phyloP scores from a whole-genome alignment of 1,140 invertebrate species.

The Lineus longissimus region DNA sequence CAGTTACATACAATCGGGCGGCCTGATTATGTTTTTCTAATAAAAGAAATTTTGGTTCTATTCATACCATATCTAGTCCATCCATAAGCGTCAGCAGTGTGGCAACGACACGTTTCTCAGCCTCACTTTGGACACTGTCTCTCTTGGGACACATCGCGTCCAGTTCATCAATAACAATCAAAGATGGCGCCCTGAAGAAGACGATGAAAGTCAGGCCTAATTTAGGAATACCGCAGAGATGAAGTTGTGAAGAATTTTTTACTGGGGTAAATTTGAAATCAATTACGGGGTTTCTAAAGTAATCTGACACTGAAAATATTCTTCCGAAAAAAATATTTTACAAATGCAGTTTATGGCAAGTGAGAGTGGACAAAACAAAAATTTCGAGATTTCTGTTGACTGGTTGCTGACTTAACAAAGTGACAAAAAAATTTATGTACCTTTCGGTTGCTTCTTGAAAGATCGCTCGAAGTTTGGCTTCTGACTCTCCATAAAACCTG shows the following conservation, averaged over 20 bases:
- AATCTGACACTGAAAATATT: too few species aligned
- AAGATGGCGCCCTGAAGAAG: slow-evolving; percentile 73
- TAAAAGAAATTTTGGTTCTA: too few species aligned
- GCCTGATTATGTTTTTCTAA: too few species aligned
- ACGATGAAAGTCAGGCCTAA: slow-evolving; percentile 7
- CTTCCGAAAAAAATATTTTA: too few species aligned
- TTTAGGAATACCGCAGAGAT: neutral
- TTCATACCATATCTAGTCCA: slow-evolving; percentile 33
- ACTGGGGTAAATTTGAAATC: neutral
- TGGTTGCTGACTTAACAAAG: neutral
- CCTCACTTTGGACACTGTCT: slow-evolving; percentile 62
- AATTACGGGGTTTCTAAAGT: slow-evolving; percentile 2
- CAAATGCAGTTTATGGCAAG: too few species aligned
- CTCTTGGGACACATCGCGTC: slow-evolving; percentile 97
- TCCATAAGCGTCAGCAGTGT: slow-evolving; percentile 69
- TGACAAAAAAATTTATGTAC: slow-evolving; percentile 23
- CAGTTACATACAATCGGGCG: too few species aligned
- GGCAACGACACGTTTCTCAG: slow-evolving; percentile 69
- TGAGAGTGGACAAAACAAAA: neutral
- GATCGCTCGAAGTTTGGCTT: slow-evolving; percentile 63
- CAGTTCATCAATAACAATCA: slow-evolving; percentile 99
- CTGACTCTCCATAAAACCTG: slow-evolving; percentile 65
- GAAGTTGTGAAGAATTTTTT: too few species aligned
- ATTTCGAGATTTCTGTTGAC: neutral
- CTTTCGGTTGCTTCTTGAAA: slow-evolving; percentile 66